Evolutionary conservation across 2,797 vertebrate species (phyloP).

Genomic region (Sebastes aleutianus): DNA sequence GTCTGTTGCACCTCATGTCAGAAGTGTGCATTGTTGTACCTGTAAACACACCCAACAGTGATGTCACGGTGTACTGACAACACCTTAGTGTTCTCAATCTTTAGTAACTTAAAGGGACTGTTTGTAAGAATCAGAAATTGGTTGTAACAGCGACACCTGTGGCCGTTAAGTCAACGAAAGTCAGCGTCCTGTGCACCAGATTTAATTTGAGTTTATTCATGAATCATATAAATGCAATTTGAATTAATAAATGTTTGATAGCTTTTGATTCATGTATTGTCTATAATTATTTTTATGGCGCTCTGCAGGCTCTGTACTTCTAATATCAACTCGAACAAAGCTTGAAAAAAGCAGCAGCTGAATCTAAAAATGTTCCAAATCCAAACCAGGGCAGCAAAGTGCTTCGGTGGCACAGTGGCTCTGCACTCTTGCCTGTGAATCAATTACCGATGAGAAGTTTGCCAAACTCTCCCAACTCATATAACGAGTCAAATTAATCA

Average conservation of each 20-base stretch:
- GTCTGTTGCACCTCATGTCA: too few relatives aligned
- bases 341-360: constrained; percentile 5
- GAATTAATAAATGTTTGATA: neutral
- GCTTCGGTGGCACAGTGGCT: constrained; percentile 42
- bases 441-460: constrained; percentile 36
- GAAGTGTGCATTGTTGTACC: too few relatives aligned
- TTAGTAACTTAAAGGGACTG: too few relatives aligned
- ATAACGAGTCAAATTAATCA: constrained; percentile 65
- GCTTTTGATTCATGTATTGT: neutral
- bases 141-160: too few relatives aligned
- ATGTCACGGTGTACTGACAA: too few relatives aligned
- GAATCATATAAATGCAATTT: neutral
- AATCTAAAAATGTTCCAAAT: constrained; percentile 14
- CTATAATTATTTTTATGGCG: neutral
- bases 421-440: constrained; percentile 34
- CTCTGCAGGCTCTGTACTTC: neutral
- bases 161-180: too few relatives aligned
- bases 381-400: constrained; percentile 12
- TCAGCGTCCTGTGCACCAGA: neutral
- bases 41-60: too few relatives aligned
- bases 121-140: too few relatives aligned
- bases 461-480: constrained; percentile 44
- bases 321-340: constrained; percentile 1
- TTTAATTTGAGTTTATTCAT: neutral
- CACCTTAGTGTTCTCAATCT: too few relatives aligned